Percentiles rank a stretch among this genome's conserved stretches.
Evolutionary conservation across 2,113 vertebrate genomes (phyloP).

Genomic region (Eubucco bourcierii): DNA sequence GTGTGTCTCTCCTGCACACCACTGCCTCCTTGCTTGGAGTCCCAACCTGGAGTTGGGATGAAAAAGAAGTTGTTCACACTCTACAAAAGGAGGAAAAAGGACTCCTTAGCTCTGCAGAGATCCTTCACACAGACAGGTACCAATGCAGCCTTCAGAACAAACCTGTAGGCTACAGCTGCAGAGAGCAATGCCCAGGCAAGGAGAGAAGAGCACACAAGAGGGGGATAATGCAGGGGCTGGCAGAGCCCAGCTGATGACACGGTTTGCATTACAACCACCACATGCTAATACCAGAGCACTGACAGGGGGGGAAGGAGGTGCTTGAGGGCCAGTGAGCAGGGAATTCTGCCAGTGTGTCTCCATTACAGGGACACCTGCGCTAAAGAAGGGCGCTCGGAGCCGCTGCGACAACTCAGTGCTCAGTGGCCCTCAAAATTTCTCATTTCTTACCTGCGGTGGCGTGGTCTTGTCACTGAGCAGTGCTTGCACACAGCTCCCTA

Average conservation of each 20-base stretch:
- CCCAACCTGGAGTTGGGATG: not conserved
- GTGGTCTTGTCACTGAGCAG: not conserved
- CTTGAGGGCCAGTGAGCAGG: not conserved
- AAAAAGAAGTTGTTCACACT: not conserved
- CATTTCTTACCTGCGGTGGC: constrained; percentile 58
- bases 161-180: not conserved
- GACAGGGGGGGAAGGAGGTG: not conserved
- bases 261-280: not conserved
- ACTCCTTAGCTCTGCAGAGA: not conserved
- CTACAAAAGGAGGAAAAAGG: not conserved
- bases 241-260: not conserved
- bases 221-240: not conserved
- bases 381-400: not conserved
- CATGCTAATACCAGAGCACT: not conserved
- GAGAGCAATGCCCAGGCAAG: not conserved
- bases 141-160: not conserved
- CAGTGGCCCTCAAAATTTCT: constrained; percentile 49
- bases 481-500: constrained; percentile 3
- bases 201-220: not conserved
- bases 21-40: not conserved
- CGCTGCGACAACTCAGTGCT: constrained; percentile 30
- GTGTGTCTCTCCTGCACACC: not conserved
- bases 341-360: constrained; percentile 17
- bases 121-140: not conserved
- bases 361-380: constrained; percentile 23